Evolutionary conservation across 23 tunicate genomes (phyloP), one percentile per base, ranked within the genome.

Genomic region (Corella eumyota): DNA sequence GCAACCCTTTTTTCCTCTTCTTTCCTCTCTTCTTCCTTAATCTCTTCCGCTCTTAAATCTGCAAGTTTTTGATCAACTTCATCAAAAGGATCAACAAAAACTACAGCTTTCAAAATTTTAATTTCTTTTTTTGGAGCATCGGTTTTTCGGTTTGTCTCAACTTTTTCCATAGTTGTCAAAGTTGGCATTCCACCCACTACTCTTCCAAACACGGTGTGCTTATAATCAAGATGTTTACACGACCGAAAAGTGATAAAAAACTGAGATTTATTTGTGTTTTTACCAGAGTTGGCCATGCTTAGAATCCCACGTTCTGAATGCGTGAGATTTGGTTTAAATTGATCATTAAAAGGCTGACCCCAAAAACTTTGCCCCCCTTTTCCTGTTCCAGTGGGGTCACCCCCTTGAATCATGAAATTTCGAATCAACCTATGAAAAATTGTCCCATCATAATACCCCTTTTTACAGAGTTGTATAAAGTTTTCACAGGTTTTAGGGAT

Each of bases 201-300:
- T 37, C 70, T 70, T 22, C 98, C 98, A 53, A 92, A 92, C 30
- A 92, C 80, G 21, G 98, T 76, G 61, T 92, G 98, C 66, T 92
- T 92, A 17, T 87, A 49, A 52, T 92, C 83, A 4, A 92, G 56
- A 57, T 92, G 98, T 64, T 70, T 74, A 50, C 98, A 92, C n/a
- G 92, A 82, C 17, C 85, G 85, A 35, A 70, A 83, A 13, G 98
- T 92, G 61, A 92, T 83, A 62, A 92, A 92, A 66, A 88, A 88
- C 62, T 92, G 98, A 19, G 92, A 81, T 46, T 83, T 83, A 56
- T 92, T 92, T 2, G 93, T 68, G 62, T 92, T 64, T 61, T 66
- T 56, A 11, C 98, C 98, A 11, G 98, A 92, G 53, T 92, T 92
- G 6, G 98, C 98, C 98, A 92, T 92, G 62, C 85, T 75, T 25